Evolutionary conservation across 2,113 vertebrate genomes (phyloP).

Genomic region (Channa maculata): DNA sequence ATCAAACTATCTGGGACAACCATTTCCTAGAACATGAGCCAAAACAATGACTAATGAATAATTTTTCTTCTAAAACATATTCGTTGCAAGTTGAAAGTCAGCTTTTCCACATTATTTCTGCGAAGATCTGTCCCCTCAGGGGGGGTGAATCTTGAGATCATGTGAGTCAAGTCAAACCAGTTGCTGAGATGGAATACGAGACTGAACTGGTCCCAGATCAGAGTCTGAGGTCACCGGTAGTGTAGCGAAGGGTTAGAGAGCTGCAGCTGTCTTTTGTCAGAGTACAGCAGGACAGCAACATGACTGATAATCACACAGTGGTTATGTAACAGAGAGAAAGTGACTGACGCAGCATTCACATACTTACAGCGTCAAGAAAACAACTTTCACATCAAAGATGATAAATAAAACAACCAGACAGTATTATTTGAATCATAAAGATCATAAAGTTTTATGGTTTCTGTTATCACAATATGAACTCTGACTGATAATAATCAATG

Average conservation of each 20-base stretch:
- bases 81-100: not conserved
- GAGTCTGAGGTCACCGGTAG: slow-evolving; percentile 4
- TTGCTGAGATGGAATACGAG: slow-evolving; percentile 6
- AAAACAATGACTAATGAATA: not conserved
- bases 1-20: not conserved
- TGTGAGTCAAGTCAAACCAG: not conserved
- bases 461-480: too few relatives aligned
- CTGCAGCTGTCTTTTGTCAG: slow-evolving; percentile 34
- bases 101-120: not conserved
- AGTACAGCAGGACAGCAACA: not conserved
- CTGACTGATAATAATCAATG: too few relatives aligned
- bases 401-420: too few relatives aligned
- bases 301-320: not conserved
- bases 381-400: not conserved
- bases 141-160: not conserved
- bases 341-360: not conserved
- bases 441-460: too few relatives aligned
- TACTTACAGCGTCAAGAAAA: not conserved
- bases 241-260: not conserved
- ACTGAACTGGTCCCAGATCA: slow-evolving; percentile 22
- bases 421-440: too few relatives aligned
- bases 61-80: not conserved
- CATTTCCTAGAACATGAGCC: not conserved
- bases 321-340: not conserved
- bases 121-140: not conserved